Conservation (phyloP, 2,797 vertebrate species). For the Pseudocheirus occidentalis region DNA sequence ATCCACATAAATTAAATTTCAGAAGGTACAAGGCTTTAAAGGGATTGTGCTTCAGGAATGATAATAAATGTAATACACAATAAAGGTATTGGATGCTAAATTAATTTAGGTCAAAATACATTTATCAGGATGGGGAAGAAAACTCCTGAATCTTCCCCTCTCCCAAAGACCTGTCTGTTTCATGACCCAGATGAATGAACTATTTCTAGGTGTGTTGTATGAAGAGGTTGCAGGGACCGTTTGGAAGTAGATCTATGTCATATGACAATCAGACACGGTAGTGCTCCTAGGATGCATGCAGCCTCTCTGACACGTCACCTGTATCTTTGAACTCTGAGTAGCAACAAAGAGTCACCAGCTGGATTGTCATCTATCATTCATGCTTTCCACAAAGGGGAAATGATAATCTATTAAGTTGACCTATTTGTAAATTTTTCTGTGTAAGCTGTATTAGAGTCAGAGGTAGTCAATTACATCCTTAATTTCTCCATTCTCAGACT, state of each 20-base stretch:
- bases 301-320: not conserved
- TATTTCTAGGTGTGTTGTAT: not conserved
- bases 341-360: not conserved
- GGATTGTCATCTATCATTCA: not conserved
- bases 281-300: not conserved
- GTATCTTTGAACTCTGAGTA: not conserved
- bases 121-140: not conserved
- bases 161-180: not conserved
- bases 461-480: not conserved
- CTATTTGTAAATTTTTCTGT: not conserved
- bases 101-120: not conserved
- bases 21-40: not conserved
- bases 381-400: not conserved
- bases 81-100: not conserved
- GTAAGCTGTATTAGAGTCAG: not conserved
- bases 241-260: too few relatives aligned
- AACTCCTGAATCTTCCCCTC: not conserved
- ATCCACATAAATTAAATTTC: not conserved
- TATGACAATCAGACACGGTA: fast-evolving
- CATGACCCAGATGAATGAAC: not conserved
- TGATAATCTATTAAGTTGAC: not conserved
- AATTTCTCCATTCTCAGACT: not conserved
- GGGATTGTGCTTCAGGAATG: not conserved
- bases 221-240: not conserved
- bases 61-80: not conserved